Evolutionary conservation across 2,888 invertebrate species (phyloP).

Genomic region (Marasmarcha lunaedactyla): DNA sequence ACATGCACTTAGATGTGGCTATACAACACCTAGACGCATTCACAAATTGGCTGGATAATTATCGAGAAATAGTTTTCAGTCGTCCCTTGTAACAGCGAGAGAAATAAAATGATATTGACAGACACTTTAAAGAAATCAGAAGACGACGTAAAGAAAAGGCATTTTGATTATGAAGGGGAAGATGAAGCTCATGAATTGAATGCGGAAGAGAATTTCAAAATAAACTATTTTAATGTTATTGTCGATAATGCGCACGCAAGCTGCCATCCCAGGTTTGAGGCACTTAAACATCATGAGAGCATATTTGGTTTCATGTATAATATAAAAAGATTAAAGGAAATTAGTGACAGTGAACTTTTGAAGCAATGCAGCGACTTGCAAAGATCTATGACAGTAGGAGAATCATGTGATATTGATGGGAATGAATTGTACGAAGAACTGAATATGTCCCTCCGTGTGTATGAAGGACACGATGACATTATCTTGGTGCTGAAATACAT

Average conservation of each 20-base stretch:
- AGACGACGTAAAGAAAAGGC: slow-evolving; percentile 13
- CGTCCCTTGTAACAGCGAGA: slow-evolving; percentile 13
- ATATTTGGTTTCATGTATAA: too few relatives aligned
- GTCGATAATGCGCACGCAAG: too few relatives aligned
- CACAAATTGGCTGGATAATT: slow-evolving; percentile 11
- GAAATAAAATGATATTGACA: slow-evolving; percentile 10
- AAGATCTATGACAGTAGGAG: slow-evolving; percentile 19
- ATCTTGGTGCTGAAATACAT: slow-evolving; percentile 15
- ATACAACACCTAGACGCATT: slow-evolving; percentile 13
- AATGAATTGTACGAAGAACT: slow-evolving; percentile 15
- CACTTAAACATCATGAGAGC: too few relatives aligned
- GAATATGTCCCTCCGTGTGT: slow-evolving; percentile 13
- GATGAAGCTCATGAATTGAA: too few relatives aligned
- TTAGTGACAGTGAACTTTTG: slow-evolving; percentile 14
- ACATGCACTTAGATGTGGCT: too few relatives aligned
- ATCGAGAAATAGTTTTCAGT: slow-evolving; percentile 14
- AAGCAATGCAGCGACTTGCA: slow-evolving; percentile 16
- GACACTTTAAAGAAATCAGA: slow-evolving; percentile 9
- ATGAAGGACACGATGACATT: slow-evolving; percentile 14
- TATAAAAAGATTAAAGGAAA: too few relatives aligned
- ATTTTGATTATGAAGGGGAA: slow-evolving; percentile 19
- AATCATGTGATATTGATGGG: slow-evolving; percentile 18
- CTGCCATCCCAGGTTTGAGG: too few relatives aligned
- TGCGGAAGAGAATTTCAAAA: too few relatives aligned
- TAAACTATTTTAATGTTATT: too few relatives aligned